These are phyloP conservation scores for Notodonta dromedarius DNA, from an alignment of 2,888 invertebrate genomes.

Conservation along the genomic window DNA sequence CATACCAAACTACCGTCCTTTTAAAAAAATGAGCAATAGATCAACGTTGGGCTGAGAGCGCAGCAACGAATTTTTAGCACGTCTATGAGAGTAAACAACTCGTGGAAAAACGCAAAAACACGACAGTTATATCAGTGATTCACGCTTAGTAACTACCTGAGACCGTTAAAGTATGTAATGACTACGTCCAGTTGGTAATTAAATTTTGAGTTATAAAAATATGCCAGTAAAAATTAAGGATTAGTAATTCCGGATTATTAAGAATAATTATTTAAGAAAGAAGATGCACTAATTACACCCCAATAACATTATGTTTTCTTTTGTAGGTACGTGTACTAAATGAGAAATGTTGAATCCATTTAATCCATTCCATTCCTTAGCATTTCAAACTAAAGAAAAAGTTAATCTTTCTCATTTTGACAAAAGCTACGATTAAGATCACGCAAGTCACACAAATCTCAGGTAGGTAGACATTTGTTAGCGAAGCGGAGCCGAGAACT, in stretches of 20 bases:
- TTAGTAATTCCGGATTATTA: neutral
- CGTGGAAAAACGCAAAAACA: slow-evolving; percentile 68
- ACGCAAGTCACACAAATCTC: slow-evolving; percentile 68
- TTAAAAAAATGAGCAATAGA: slow-evolving; percentile 16
- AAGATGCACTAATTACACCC: neutral
- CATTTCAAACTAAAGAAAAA: slow-evolving; percentile 14
- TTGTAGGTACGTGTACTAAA: too few relatives aligned
- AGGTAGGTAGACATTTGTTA: slow-evolving; percentile 76
- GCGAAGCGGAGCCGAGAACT: slow-evolving; percentile 66
- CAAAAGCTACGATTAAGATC: slow-evolving; percentile 56
- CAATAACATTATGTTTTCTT: too few relatives aligned
- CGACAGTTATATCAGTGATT: slow-evolving; percentile 79
- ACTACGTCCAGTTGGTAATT: slow-evolving; percentile 33
- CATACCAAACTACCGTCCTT: slow-evolving; percentile 22
- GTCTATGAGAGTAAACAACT: slow-evolving; percentile 67
- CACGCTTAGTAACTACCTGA: slow-evolving; percentile 64
- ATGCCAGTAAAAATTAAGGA: neutral
- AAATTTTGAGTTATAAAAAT: slow-evolving; percentile 23
- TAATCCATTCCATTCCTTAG: too few relatives aligned
- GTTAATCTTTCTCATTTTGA: slow-evolving; percentile 30
- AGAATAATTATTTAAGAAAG: neutral
- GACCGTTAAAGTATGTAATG: slow-evolving; percentile 70
- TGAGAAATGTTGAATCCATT: too few relatives aligned
- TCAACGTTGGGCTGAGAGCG: slow-evolving; percentile 29
- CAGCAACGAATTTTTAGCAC: slow-evolving; percentile 60